Base-by-base conservation (phyloP, 2,113 vertebrate species). In the Tetraodon nigroviridis region DNA sequence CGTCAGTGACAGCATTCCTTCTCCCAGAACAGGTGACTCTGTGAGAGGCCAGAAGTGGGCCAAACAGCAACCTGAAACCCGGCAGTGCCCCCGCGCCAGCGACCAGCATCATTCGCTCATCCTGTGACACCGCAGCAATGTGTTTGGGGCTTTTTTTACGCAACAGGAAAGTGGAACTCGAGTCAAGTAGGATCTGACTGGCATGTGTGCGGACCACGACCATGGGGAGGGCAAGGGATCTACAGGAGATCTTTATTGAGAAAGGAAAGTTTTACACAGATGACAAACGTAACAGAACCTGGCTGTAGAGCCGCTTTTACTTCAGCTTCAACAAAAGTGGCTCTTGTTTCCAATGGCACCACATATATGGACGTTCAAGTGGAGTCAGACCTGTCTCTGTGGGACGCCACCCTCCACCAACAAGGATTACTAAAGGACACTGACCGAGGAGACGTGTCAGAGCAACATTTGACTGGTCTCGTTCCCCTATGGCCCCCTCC, bases 121-220 rank as follows among this genome's bases (percentile, higher is more conserved):
- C 84, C 82, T 85, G 86, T 90, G 89, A 89, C 89, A 90, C 89
- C 73, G 71, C 78, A 90, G 89, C 90, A 88, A 90, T 90, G 89
- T 82, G 86, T 78, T 61, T 65, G 77, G 69, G 70, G 85, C 82
- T 86, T 89, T 88, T 89, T 90, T 87, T 88, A 88, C 74, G 81
- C 87, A 84, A 84, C 52, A 75, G 80, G 75, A 87, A 74, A 83
- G 72, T 85, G 88, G 87, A 90, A 89, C 85, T 79, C 83, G 88
- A 90, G 73, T 86, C 86, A 78, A 46, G 63, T 66, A 78, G 83
- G 83, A 81, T 84, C 67, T 78, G 63, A 13, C 58, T 78, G 82
- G 83, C 80, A 89, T 88, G 83, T 87, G 72, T 71, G 65, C 64
- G 76, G 73, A 80, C 69, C 53, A 78, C 75, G 70, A 86, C 61